Base-by-base conservation (phyloP, 2,797 vertebrate genomes). In the Neosilurus hyrtlii region DNA sequence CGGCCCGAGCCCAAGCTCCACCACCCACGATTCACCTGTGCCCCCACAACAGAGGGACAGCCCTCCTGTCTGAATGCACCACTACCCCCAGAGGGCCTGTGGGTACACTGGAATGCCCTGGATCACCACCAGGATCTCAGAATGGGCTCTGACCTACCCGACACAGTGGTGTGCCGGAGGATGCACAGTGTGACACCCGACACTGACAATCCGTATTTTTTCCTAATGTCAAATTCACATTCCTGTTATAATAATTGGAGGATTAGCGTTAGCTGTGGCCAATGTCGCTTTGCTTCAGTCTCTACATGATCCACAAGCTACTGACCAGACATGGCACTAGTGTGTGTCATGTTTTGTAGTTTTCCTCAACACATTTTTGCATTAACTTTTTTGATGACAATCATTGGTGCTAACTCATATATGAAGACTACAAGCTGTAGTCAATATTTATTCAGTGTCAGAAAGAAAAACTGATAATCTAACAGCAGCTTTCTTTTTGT, bases 401-500 rank as follows among this genome's bases (percentile, higher is more conserved):
- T 30, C 30, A 30, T 30, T 30, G 30, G 30, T 30, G 30, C 30
- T 30, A 30, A 30, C 2, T 52, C 24, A 56, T 51, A 66, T 67
- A 63, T 57, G 37, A 70, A 71, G 43, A 22, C 54, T 22, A 73
- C n/a, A 65, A 11, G 30, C 52, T 66, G 57, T 22, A 65, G 30
- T n/a, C 43, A 56, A 74, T 75, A 37, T 66, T 26, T 73, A 54
- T 73, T 54, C 51, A 73, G 51, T 26, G n/a, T 54, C 24, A 73
- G 65, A 56, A 56, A 18, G 14, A 66, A 75, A 54, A 22, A 67
- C 18, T 75, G 26, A 82, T 67, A 3, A 76, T 66, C 30, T 49
- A 16, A 49, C 51, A 11, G 57, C 30, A 10, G 22, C 68, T 82
- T 51, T 10, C 16, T 16, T 26, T 73, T 7, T 30, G 8, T 82